Evolutionary conservation across 2,113 vertebrate species (phyloP).

Genomic region (Eublepharis macularius): DNA sequence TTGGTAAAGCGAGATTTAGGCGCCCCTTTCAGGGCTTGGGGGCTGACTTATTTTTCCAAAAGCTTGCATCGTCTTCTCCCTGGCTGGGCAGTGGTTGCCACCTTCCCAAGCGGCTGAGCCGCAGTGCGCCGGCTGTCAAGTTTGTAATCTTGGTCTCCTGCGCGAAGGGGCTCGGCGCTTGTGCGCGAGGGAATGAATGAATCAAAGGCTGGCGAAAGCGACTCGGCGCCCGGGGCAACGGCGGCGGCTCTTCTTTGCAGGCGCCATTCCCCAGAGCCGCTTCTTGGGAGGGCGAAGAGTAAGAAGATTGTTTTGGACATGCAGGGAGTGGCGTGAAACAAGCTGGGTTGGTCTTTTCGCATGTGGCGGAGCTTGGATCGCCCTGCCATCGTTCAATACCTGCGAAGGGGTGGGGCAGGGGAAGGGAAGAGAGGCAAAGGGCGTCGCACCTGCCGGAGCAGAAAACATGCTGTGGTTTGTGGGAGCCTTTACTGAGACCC

Average conservation of each 20-base stretch:
- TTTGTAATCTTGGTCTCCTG: background rate
- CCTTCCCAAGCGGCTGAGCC: accelerated
- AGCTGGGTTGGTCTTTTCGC: background rate
- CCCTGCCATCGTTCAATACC: background rate
- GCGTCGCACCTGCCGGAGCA: background rate
- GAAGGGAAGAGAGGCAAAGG: background rate
- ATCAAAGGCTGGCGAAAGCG: background rate
- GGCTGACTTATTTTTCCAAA: slow-evolving; percentile 20
- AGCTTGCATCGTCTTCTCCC: background rate
- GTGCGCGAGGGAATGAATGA: background rate
- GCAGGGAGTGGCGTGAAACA: background rate
- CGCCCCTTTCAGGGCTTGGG: slow-evolving; percentile 6
- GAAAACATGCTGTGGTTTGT: background rate
- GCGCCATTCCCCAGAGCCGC: background rate
- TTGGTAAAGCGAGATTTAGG: background rate
- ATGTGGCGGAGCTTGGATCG: background rate
- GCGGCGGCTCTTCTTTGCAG: accelerated
- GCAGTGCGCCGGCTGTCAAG: background rate
- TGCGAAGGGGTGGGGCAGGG: background rate
- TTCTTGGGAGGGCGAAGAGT: background rate
- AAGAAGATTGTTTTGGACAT: background rate
- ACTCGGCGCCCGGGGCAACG: accelerated
- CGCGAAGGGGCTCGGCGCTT: accelerated
- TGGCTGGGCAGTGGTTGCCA: background rate
- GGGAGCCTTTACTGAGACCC: no score